These are phyloP conservation scores for Nothocercus nigrocapillus DNA, from an alignment of 2,113 vertebrate genomes.

Conservation along the genomic window DNA sequence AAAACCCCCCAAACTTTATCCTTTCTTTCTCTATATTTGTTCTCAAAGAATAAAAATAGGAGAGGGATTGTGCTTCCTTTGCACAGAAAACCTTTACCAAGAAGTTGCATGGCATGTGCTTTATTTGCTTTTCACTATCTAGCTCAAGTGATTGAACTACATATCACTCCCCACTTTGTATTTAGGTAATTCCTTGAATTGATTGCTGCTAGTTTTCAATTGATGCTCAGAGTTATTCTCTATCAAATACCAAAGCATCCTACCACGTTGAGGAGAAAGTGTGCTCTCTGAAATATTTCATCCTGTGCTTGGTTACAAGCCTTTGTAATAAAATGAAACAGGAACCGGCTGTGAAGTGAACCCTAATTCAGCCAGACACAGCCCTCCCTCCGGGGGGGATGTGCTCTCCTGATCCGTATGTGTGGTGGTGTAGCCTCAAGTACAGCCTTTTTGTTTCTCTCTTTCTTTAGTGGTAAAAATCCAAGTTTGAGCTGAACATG, in stretches of 20 bases:
- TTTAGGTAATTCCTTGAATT: not conserved
- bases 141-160: not conserved
- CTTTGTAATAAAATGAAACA: not conserved
- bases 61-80: not conserved
- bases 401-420: not conserved
- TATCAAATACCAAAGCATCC: not conserved
- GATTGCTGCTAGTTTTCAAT: not conserved
- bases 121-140: not conserved
- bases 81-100: not conserved
- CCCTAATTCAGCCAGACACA: slow-evolving; percentile 3
- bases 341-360: not conserved
- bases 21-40: not conserved
- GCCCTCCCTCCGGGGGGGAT: not conserved
- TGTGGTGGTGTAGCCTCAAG: not conserved
- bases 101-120: not conserved
- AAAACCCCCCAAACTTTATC: not conserved
- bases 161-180: not conserved
- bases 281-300: not conserved
- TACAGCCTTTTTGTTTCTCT: not conserved
- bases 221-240: not conserved
- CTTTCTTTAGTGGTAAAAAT: not conserved
- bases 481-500: not conserved
- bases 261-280: not conserved
- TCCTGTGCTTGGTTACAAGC: not conserved
- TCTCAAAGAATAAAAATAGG: not conserved